Conservation (phyloP, 2,797 vertebrate genomes). For the Dermochelys coriacea region DNA sequence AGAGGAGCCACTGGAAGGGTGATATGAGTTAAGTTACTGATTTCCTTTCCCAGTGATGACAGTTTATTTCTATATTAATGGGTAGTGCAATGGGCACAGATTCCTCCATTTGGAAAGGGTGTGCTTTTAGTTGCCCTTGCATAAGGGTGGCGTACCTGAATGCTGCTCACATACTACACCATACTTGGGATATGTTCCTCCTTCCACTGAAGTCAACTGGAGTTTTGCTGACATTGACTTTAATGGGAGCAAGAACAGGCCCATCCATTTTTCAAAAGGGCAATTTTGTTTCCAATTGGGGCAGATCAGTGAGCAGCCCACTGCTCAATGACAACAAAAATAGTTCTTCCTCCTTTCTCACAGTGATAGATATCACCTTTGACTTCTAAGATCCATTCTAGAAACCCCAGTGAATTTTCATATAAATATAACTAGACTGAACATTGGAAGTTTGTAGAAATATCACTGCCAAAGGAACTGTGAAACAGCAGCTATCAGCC, state of each 20-base stretch:
- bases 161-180: neutral
- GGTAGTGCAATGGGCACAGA: neutral
- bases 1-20: neutral
- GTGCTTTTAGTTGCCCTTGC: neutral
- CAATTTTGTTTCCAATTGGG: neutral
- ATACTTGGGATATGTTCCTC: neutral
- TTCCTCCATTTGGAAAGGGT: neutral
- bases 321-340: neutral
- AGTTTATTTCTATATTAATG: neutral
- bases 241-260: neutral
- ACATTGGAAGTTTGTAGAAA: neutral
- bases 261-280: neutral
- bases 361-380: neutral
- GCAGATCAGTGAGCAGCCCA: neutral
- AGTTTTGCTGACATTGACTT: neutral
- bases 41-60: neutral
- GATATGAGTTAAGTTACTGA: neutral
- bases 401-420: neutral
- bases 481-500: neutral
- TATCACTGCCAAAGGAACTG: neutral
- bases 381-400: neutral
- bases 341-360: neutral
- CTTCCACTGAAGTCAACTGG: neutral
- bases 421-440: neutral
- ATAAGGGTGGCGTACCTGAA: neutral